Base-by-base conservation (phyloP, 2,888 invertebrate genomes). In the Muschampia plurimacula region DNA sequence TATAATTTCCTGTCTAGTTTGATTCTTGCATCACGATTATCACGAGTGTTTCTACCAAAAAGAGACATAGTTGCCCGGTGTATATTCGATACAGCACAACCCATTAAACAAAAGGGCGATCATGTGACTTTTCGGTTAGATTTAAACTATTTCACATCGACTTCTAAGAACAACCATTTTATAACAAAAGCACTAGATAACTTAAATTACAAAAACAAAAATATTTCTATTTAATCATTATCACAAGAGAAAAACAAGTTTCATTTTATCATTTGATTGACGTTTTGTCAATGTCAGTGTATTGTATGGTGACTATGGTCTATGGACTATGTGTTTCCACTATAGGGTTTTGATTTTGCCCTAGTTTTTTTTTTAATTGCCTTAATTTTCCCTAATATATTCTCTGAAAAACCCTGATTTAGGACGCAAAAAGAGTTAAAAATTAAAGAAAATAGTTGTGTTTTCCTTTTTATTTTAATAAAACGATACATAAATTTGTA, bases 1-100 rank as follows among this genome's bases (percentile, higher is more conserved):
- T 94, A 95, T 69, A 95, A 78, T 83, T 94, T 95, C 74, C 94
- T 86, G 77, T 94, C 93, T 49, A 94, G 77, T 77, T 82, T 87
- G 60, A 89, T 86, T 76, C 88, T 86, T 60, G 81, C 79, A 59
- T 91, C 89, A 71, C 81, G 81, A 41, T 86, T 83, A 77, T 81
- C 83, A 76, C 79, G 82, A 70, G 84, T 80, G 75, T 86, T 85
- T 78, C 88, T 89, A 74, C 90, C 89, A 82, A 94, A 91, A 80
- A 94, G 86, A 84, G 90, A 89, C 92, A 94, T 90, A 15, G 71
- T 66, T 80, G 87, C 84, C 80, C 83, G 86, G 79, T 88, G 84
- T 65, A 92, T 81, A 78, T 90, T 90, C 75, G 94, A 92, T 82
- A 89, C 88, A 75, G 86, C 88, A 86, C 94, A 93, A 89, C 94